Evolutionary conservation across 2,888 invertebrate genomes (phyloP), one percentile per base, ranked within the genome.

Genomic region (Himalopsyche kuldschensis): DNA sequence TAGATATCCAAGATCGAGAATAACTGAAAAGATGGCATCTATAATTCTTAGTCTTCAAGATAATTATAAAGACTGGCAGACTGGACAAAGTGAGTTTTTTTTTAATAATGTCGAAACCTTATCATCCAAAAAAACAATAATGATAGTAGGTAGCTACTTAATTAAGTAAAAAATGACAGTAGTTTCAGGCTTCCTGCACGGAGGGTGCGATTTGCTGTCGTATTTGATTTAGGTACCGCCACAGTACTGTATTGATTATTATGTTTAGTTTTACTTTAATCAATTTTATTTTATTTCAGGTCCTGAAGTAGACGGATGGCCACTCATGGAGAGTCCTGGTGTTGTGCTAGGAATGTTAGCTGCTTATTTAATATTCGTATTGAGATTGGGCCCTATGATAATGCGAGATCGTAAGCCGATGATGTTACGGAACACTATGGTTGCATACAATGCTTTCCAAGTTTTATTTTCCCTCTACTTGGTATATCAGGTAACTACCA

Each of bases 381-480:
- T 94, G 41, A 94, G 94, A 88, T 90, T 95, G 79, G 96, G 96
- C 0, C 96, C 96, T 1, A 91, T 93, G 87, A 90, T 94, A 86
- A 96, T 96, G 96, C 94, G 94, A 88, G 94, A 95, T 85, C 91
- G 95, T 46, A 91, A 93, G 75, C 93, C 96, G 0, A 92, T 95
- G 87, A 93, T 95, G 87, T 90, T 98, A 84, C 94, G 95, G 87
- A 92, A 92, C 47, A 88, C 95, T 1, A 92, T 98, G 89, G 93
- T 97, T 32, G 91, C 94, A 75, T 98, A 98, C 89, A 98, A 98
- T 89, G 95, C 95, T 4, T 94, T 95, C 81, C 98, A 98, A 94
- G 97, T 98, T 0, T 85, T 95, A 30, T 94, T 97, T 88, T 97
- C 97, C 81, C 88, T 93, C 30, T 96, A 94, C 92, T 91, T 96